Conservation (phyloP, 2,113 vertebrate genomes). For the Leptobrachium leishanense region DNA sequence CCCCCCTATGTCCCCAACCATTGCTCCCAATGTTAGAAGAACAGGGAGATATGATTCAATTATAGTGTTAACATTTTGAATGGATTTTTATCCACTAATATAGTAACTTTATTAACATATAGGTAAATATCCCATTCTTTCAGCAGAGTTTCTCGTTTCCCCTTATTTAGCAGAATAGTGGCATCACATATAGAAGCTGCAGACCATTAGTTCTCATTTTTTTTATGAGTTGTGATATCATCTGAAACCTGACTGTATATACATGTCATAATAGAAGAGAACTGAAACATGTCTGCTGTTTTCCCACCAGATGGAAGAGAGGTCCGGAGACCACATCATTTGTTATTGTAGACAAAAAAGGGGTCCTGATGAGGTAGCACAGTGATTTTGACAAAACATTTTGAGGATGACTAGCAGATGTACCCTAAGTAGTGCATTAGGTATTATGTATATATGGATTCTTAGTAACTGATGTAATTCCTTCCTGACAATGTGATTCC, state of each 20-base stretch:
- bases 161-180: neutral
- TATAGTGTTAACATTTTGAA: too few relatives aligned
- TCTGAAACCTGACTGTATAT: conserved; percentile 15
- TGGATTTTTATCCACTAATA: too few relatives aligned
- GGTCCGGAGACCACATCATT: conserved; percentile 24
- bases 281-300: conserved; percentile 14
- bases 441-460: conserved; percentile 37
- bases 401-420: conserved; percentile 41
- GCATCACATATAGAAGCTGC: neutral
- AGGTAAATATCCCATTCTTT: too few relatives aligned
- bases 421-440: conserved; percentile 44
- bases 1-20: too few relatives aligned
- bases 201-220: neutral
- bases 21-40: too few relatives aligned
- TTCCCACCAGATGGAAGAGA: conserved; percentile 27
- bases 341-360: conserved; percentile 38
- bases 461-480: conserved; percentile 39
- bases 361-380: conserved; percentile 35
- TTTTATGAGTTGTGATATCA: conserved; percentile 12
- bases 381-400: conserved; percentile 31
- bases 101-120: too few relatives aligned
- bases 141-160: too few relatives aligned
- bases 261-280: conserved; percentile 18
- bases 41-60: too few relatives aligned
- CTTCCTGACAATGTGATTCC: conserved; percentile 11